Evolutionary conservation across 2,113 vertebrate species (phyloP).

Genomic region (Chamaetylas fuelleborni): DNA sequence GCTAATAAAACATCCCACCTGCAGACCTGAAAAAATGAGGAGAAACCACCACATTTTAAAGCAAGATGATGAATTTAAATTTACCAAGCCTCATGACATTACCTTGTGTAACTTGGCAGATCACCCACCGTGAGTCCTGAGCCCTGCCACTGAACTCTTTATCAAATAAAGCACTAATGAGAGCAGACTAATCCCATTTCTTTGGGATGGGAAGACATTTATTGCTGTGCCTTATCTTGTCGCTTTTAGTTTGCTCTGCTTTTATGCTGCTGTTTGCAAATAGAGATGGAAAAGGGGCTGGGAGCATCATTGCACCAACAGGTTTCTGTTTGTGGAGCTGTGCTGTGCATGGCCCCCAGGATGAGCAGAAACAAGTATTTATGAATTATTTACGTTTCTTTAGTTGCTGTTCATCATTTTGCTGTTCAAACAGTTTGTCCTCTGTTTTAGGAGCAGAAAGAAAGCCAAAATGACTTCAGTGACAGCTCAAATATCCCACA

Average conservation of each 20-base stretch:
- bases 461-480: background rate
- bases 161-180: background rate
- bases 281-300: background rate
- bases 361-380: background rate
- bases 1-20: background rate
- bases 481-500: conserved; percentile 16
- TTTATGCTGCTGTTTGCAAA: background rate
- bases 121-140: background rate
- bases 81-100: background rate
- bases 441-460: background rate
- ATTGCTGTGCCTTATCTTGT: background rate
- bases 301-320: background rate
- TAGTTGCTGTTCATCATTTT: background rate
- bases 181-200: background rate
- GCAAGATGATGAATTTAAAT: background rate
- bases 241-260: background rate
- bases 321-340: background rate
- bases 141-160: background rate
- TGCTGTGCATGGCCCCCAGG: background rate
- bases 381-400: conserved; percentile 32
- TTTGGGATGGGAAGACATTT: background rate
- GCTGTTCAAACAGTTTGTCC: conserved; percentile 45
- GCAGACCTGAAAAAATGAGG: background rate
- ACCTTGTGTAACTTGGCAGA: background rate
- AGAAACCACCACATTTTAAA: background rate